Evolutionary conservation across 1,140 invertebrate genomes (phyloP).

Genomic region (Metopolophium dirhodum): DNA sequence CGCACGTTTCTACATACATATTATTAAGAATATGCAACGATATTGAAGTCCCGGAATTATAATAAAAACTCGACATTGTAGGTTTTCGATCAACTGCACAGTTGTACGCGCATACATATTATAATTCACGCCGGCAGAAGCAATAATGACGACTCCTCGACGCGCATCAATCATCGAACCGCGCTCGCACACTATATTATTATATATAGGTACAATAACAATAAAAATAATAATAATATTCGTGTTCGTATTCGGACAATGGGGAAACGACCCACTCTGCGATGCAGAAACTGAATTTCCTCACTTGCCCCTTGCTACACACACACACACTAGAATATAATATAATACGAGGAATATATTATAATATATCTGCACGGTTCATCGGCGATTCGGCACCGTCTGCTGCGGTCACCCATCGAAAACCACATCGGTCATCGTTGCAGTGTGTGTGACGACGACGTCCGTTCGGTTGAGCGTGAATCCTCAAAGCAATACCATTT

Average conservation of each 20-base stretch:
- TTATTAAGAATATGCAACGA: not conserved
- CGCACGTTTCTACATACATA: not conserved
- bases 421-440: slow-evolving; percentile 45
- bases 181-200: not conserved
- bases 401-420: slow-evolving; percentile 34
- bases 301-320: not conserved
- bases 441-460: not conserved
- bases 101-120: not conserved
- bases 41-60: not conserved
- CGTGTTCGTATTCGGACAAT: slow-evolving; percentile 36
- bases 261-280: not conserved
- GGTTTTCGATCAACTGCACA: not conserved
- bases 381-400: slow-evolving; percentile 33
- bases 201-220: not conserved
- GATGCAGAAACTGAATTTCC: not conserved
- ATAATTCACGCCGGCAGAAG: not conserved
- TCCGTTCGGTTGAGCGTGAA: slow-evolving; percentile 22
- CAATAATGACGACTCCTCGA: not conserved
- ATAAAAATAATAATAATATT: not conserved
- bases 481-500: not conserved
- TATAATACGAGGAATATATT: too few relatives aligned
- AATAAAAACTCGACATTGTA: not conserved
- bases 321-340: not conserved
- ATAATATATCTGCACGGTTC: slow-evolving; percentile 34
- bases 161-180: slow-evolving; percentile 25